Percentiles rank a stretch among this genome's conserved stretches.
These are phyloP conservation scores for Drosophila pandora DNA, from an alignment of 1,140 invertebrate genomes.

Conservation along the genomic window DNA sequence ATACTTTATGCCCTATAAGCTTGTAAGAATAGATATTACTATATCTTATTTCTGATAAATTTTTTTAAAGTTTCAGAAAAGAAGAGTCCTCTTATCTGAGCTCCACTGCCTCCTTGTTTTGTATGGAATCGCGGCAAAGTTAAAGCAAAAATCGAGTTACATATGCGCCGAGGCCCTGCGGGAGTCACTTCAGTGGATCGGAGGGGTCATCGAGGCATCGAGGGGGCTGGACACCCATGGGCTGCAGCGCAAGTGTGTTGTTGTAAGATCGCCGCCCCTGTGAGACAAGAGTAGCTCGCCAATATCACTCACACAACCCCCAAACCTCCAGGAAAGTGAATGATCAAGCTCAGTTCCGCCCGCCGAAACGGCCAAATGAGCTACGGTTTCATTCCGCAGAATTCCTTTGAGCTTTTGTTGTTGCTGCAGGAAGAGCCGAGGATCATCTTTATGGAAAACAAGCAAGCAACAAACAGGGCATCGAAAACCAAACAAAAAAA, in stretches of 20 bases:
- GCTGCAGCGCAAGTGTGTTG: slow-evolving; percentile 40
- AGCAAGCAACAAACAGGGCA: slow-evolving; percentile 45
- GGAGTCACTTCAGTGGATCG: slow-evolving; percentile 52
- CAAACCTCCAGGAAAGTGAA: slow-evolving; percentile 36
- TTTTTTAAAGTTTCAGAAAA: no score
- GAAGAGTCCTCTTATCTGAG: background rate
- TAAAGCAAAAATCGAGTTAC: slow-evolving; percentile 78
- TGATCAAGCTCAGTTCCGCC: slow-evolving; percentile 43
- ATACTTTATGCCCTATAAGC: no score
- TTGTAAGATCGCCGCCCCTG: slow-evolving; percentile 32
- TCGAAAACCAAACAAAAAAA: slow-evolving; percentile 44
- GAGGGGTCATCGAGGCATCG: slow-evolving; percentile 2
- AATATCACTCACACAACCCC: slow-evolving; percentile 59
- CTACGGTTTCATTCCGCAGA: slow-evolving; percentile 79
- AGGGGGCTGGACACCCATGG: slow-evolving; percentile 53
- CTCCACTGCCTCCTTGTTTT: slow-evolving; percentile 19
- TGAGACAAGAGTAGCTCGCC: slow-evolving; percentile 8
- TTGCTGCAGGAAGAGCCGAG: slow-evolving; percentile 57
- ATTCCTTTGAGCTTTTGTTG: slow-evolving; percentile 73
- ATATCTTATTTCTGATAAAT: no score
- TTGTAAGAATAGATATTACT: no score
- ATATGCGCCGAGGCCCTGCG: slow-evolving; percentile 66
- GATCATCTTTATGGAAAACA: slow-evolving; percentile 73
- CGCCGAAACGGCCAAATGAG: slow-evolving; percentile 66
- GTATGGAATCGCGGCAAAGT: slow-evolving; percentile 70